A percentile compares a stretch with the other conserved stretches of the same genome.
phyloP scores from a whole-genome alignment of 1,140 invertebrate genomes.

The Cryptotermes secundus region DNA sequence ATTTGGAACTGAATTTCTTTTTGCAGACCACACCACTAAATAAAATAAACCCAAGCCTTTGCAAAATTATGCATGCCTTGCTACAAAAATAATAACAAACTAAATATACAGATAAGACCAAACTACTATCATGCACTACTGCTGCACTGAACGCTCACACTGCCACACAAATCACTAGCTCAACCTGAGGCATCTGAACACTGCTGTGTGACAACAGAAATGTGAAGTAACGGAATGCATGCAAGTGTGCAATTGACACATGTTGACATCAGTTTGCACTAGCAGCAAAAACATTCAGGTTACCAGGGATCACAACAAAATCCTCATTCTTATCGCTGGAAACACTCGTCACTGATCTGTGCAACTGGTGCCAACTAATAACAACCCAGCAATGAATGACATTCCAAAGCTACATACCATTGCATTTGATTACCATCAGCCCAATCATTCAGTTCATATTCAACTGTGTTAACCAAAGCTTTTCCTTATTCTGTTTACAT shows the following conservation, averaged over 20 bases:
- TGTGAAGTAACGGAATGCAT: not conserved
- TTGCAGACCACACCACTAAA: conserved; percentile 21
- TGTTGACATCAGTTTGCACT: not conserved
- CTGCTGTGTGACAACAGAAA: not conserved
- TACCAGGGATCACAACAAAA: no score
- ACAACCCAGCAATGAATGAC: no score
- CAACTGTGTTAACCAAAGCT: no score
- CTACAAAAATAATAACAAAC: not conserved
- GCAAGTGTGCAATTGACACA: not conserved
- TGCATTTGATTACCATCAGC: no score
- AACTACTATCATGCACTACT: not conserved
- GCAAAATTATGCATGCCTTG: not conserved
- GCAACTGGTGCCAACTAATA: no score
- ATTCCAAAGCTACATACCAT: no score
- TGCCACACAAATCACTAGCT: no score
- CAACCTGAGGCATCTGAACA: not conserved
- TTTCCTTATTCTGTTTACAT: no score
- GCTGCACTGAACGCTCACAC: not conserved
- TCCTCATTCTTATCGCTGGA: no score
- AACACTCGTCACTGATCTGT: no score
- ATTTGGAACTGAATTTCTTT: conserved; percentile 23
- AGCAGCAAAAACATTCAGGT: no score
- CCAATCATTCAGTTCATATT: no score
- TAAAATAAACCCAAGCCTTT: conserved; percentile 1
- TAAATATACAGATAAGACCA: conserved; percentile 1